Conservation (phyloP, 2,797 vertebrate genomes). For the Halcyon leucocephala region DNA sequence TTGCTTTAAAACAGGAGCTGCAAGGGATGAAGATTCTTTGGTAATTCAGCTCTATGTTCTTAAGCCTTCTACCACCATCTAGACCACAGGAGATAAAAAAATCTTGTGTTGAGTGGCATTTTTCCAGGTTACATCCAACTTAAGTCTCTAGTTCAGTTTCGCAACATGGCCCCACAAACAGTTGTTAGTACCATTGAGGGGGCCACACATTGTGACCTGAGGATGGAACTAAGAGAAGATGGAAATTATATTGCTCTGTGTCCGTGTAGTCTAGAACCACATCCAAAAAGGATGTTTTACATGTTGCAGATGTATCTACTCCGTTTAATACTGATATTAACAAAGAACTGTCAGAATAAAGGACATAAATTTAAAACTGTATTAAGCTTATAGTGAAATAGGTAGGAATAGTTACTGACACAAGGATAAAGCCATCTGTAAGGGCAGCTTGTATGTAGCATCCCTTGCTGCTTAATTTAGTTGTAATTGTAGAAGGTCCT, state of each 20-base stretch:
- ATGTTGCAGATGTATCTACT: neutral
- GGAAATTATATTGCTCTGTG: neutral
- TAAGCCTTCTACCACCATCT: neutral
- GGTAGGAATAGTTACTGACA: neutral
- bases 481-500: neutral
- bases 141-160: neutral
- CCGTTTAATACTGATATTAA: neutral
- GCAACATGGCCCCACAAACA: neutral
- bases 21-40: neutral
- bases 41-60: neutral
- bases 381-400: neutral
- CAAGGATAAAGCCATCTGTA: neutral
- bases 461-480: constrained; percentile 11
- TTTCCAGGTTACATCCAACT: neutral
- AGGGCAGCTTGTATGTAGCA: neutral
- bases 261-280: neutral
- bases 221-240: neutral
- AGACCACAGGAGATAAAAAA: neutral
- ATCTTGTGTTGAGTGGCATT: neutral
- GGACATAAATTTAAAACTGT: neutral
- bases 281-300: neutral
- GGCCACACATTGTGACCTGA: neutral
- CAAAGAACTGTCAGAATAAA: neutral
- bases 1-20: neutral
- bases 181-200: neutral